Evolutionary conservation across 1,140 invertebrate genomes (phyloP).

Genomic region (Colletes gigas): DNA sequence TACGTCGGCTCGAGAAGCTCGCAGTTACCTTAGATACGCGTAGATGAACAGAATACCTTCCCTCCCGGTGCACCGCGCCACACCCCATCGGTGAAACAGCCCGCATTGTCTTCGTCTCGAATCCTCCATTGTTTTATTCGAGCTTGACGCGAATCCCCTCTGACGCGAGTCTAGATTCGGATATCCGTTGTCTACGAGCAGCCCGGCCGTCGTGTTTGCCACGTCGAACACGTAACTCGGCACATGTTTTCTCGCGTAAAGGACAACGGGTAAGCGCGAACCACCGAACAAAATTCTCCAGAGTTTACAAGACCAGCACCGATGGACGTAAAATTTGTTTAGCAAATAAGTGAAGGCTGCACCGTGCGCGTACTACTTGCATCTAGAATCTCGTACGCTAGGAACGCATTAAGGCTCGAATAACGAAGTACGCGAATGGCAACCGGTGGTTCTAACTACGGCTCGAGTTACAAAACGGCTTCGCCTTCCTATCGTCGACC

Average conservation of each 20-base stretch:
- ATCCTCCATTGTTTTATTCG: constrained; percentile 51
- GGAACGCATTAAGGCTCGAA: constrained; percentile 10
- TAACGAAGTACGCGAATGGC: constrained; percentile 24
- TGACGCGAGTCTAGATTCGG: constrained; percentile 33
- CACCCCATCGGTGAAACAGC: neutral
- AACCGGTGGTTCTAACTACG: constrained; percentile 63
- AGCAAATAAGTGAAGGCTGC: too few relatives aligned
- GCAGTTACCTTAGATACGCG: constrained; percentile 24
- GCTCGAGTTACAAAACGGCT: constrained; percentile 54
- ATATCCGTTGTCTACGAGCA: constrained; percentile 38
- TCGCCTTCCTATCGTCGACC: constrained; percentile 50
- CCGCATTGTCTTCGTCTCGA: constrained; percentile 44
- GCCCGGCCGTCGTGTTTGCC: neutral
- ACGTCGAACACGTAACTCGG: neutral
- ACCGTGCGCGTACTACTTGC: neutral
- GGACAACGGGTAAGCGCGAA: neutral
- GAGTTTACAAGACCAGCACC: too few relatives aligned
- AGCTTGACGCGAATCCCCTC: constrained; percentile 23
- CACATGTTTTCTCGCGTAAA: neutral
- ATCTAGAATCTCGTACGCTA: neutral
- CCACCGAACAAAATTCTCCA: too few relatives aligned
- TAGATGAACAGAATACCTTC: constrained; percentile 20
- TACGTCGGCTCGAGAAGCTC: neutral
- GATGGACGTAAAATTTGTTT: too few relatives aligned
- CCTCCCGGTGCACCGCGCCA: neutral